Base-by-base conservation (phyloP, 2,113 vertebrate species). In the Donacobius atricapilla region DNA sequence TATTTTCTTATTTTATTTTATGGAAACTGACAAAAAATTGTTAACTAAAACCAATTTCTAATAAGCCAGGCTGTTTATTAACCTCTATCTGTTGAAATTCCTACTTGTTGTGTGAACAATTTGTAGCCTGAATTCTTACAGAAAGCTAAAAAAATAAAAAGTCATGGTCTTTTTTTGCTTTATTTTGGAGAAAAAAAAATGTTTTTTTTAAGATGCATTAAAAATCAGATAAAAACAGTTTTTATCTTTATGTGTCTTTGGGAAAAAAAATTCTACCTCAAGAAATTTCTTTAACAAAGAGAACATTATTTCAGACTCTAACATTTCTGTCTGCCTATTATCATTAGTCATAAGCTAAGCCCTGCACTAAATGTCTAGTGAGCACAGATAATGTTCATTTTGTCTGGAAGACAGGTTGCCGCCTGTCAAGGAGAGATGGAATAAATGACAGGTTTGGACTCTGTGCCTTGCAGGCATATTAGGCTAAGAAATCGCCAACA, bases 401-500 rank as follows among this genome's bases (percentile, higher is more conserved):
- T 98, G 98, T 98, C 98, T 99, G 98, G 98, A 99, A 99, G 99
- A 99, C 99, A 99, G 99, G 99, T 99, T 99, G 99, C 99, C 98
- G 98, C 98, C 98, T 99, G 99, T 99, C 99, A 99, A 98, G 97
- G 98, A 98, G 98, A 98, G 98, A 98, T 98, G 98, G 98, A 98
- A 99, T 99, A 99, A 99, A 99, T 99, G 99, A 99, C 98, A 98
- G 98, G 98, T 99, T 99, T 99, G 98, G 98, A 98, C 98, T 99
- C 98, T 98, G 98, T 98, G 98, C 98, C 99, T 99, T 98, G 98
- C 98, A 99, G 99, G 98, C 98, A 99, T 99, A 99, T 99, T 99
- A 99, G 98, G 98, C 98, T 99, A 99, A 97, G 98, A 99, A 99
- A 99, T 99, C 98, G 98, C 98, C 99, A 99, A 99, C 98, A 96